These are phyloP conservation scores for Riparia riparia DNA, from an alignment of 2,113 vertebrate species.

Conservation along the genomic window DNA sequence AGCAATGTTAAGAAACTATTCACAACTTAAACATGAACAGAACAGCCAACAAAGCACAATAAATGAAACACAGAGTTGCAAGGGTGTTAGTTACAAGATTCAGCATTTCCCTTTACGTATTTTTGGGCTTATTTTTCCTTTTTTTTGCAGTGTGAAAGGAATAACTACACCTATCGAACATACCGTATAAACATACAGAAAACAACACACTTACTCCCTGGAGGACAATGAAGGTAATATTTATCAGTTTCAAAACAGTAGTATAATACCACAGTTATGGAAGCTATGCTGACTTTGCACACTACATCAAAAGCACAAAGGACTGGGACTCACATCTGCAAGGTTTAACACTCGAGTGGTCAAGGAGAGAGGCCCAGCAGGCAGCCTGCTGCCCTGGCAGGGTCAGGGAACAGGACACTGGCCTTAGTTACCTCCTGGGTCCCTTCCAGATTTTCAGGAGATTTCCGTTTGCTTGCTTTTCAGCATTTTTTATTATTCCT, in stretches of 20 bases:
- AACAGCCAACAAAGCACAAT: conserved; percentile 65
- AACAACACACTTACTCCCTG: conserved; percentile 52
- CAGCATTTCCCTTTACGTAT: conserved; percentile 15
- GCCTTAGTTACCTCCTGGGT: neutral
- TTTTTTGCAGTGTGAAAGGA: conserved; percentile 28
- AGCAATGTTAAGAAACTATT: conserved; percentile 77
- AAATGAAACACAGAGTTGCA: conserved; percentile 5
- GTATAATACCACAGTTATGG: conserved; percentile 65
- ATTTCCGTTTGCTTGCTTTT: neutral
- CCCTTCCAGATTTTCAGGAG: neutral
- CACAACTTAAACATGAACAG: conserved; percentile 72
- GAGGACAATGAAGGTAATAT: conserved; percentile 59
- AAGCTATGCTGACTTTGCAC: conserved; percentile 55
- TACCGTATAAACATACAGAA: conserved; percentile 56
- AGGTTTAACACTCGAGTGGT: neutral
- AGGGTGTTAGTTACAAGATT: conserved; percentile 59
- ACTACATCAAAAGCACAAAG: conserved; percentile 54
- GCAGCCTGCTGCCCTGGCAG: conserved; percentile 32
- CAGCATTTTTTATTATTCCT: neutral
- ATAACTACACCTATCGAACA: conserved; percentile 27
- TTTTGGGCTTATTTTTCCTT: conserved; percentile 37
- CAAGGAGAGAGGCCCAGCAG: conserved; percentile 12
- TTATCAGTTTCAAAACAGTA: conserved; percentile 70
- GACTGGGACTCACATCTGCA: conserved; percentile 40
- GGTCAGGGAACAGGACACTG: conserved; percentile 2